Conservation (phyloP, 2,888 invertebrate genomes). For the Scaptomyza flava region DNA sequence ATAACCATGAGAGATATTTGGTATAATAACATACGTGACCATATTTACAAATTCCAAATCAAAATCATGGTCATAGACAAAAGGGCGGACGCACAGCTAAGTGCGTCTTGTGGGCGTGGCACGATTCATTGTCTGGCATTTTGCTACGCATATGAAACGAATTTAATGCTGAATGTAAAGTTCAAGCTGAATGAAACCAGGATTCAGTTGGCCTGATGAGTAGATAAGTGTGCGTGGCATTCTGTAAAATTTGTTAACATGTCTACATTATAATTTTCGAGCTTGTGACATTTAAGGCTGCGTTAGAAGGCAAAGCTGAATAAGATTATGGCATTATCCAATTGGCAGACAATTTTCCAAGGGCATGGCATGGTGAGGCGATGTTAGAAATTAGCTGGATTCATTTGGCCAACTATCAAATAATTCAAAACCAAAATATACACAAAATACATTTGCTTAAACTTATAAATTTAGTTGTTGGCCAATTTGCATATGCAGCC, state of each 20-base stretch:
- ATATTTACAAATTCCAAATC: conserved; percentile 78
- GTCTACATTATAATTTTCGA: conserved; percentile 56
- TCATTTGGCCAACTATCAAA: conserved; percentile 10
- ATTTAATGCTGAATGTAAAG: conserved; percentile 38
- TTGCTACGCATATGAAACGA: conserved; percentile 70
- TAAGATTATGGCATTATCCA: conserved; percentile 11
- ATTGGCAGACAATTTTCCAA: conserved; percentile 27
- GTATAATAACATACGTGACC: conserved; percentile 79
- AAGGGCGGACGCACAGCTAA: conserved; percentile 17
- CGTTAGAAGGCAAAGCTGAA: conserved; percentile 2
- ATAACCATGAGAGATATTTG: conserved; percentile 76
- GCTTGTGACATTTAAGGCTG: conserved; percentile 45
- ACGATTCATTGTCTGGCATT: conserved; percentile 51
- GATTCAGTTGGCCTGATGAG: too few relatives aligned
- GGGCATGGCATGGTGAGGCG: background rate
- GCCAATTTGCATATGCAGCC: background rate
- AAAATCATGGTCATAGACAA: conserved; percentile 55
- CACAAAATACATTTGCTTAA: conserved; percentile 4
- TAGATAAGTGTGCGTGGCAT: conserved; percentile 33
- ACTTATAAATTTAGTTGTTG: background rate
- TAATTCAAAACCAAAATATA: conserved; percentile 3
- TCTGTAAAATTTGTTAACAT: conserved; percentile 71
- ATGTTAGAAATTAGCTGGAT: conserved; percentile 15
- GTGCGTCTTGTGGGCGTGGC: conserved; percentile 23
- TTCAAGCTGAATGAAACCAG: too few relatives aligned